These are phyloP conservation scores for Zaprionus capensis DNA, from an alignment of 1,140 invertebrate genomes.

Conservation along the genomic window DNA sequence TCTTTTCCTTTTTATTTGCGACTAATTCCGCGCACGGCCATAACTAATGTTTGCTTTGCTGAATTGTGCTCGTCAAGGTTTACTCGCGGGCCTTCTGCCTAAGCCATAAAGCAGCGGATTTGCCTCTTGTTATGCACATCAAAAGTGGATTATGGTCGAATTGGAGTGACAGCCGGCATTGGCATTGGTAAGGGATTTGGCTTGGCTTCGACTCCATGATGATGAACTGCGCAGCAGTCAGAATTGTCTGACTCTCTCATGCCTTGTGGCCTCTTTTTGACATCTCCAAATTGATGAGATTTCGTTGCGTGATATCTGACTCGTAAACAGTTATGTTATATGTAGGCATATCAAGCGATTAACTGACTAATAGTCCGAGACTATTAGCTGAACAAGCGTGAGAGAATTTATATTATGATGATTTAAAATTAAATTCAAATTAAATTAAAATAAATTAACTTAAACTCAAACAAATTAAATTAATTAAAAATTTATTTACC, in stretches of 20 bases:
- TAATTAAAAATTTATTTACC: too few species aligned
- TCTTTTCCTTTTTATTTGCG: slow-evolving; percentile 22
- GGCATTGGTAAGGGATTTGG: slow-evolving; percentile 35
- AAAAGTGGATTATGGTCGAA: slow-evolving; percentile 39
- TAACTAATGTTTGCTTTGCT: slow-evolving; percentile 34
- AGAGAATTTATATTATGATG: neutral
- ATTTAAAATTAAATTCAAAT: too few species aligned
- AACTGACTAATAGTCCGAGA: neutral
- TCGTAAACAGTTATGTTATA: neutral
- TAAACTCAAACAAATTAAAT: too few species aligned
- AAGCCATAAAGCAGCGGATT: slow-evolving; percentile 44
- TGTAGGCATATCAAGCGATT: neutral
- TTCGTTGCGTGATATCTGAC: neutral
- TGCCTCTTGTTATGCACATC: slow-evolving; percentile 36
- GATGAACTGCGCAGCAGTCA: slow-evolving; percentile 19
- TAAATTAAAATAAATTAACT: too few species aligned
- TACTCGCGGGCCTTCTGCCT: slow-evolving; percentile 19
- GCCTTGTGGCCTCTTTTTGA: neutral
- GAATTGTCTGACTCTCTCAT: neutral
- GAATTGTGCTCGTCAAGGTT: slow-evolving; percentile 37
- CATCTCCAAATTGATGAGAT: neutral
- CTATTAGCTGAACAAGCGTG: neutral
- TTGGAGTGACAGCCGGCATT: slow-evolving; percentile 40
- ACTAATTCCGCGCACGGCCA: slow-evolving; percentile 39
- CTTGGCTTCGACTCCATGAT: slow-evolving; percentile 17